Conservation (phyloP, 2,113 vertebrate species). For the Pluvialis apricaria region DNA sequence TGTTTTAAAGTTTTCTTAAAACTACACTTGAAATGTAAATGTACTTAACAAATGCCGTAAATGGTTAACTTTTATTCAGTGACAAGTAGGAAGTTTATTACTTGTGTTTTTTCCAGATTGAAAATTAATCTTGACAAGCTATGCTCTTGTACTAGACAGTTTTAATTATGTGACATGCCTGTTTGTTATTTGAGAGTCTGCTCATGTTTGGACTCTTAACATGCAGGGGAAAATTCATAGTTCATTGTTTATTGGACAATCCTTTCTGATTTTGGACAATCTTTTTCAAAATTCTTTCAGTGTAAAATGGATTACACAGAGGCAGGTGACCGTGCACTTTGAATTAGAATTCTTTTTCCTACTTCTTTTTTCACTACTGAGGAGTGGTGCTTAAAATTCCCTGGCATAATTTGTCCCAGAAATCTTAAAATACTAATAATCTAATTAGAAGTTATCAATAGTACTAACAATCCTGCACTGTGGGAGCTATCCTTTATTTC, state of each 20-base stretch:
- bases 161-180: conserved; percentile 33
- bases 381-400: not conserved
- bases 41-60: not conserved
- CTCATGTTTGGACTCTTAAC: not conserved
- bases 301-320: not conserved
- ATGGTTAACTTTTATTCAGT: not conserved
- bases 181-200: conserved; percentile 30
- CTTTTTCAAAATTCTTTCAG: not conserved
- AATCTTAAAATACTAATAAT: not conserved
- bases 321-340: not conserved
- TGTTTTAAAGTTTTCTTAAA: not conserved
- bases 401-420: not conserved
- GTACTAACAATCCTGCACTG: not conserved
- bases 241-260: not conserved
- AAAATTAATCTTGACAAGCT: not conserved
- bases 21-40: not conserved
- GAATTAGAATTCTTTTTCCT: not conserved
- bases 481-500: not conserved
- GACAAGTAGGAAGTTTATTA: not conserved
- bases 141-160: not conserved
- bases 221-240: not conserved
- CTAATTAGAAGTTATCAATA: not conserved
- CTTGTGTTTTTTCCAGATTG: not conserved
- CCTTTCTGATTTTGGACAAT: not conserved
- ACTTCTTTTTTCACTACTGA: not conserved